Evolutionary conservation across 1,140 invertebrate species (phyloP), one percentile per base, ranked within the genome.

Genomic region (Drosophila repletoides): DNA sequence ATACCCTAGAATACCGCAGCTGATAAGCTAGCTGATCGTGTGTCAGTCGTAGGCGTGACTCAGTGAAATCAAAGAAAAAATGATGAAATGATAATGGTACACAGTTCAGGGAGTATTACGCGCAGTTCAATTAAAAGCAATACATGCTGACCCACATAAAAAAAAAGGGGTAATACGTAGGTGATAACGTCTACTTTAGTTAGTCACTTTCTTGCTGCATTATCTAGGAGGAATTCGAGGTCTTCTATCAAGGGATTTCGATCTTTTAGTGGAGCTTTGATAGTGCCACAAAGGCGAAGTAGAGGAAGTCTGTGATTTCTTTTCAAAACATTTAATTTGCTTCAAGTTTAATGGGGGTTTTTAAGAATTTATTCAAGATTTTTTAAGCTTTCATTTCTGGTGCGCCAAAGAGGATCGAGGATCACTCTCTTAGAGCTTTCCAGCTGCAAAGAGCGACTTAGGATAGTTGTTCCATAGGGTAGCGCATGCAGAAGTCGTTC

Each of bases 101-200:
- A 59, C n/a, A n/a, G n/a, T n/a, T n/a, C n/a, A n/a, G n/a, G n/a
- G n/a, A n/a, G n/a, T n/a, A n/a, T n/a, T n/a, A n/a, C n/a, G n/a
- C n/a, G n/a, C n/a, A n/a, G 40, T 58, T 58, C 24, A 48, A 58
- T 48, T 48, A 58, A 41, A 46, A 38, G 3, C 24, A 22, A 34
- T 10, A 2, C 9, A 4, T 7, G 29, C 28, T 56, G 51, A 64
- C 22, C 51, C 21, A 63, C 24, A 56, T 40, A 29, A 26, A 19
- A 17, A 10, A 34, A 12, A 17, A 48, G 48, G 36, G 51, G 21
- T 28, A 26, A 10, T 21, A 24, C 19, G 3, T 3, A 15, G 6
- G 6, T 38, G 61, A 65, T 64, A 64, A 46, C 7, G 7, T 10
- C 12, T 53, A 0, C 14, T 36, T 10, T 15, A 24, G 5, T 22